Percentiles rank a stretch among this genome's conserved stretches.
These are phyloP conservation scores for Ranitomeya variabilis DNA, from an alignment of 2,113 vertebrate species.

Conservation along the genomic window DNA sequence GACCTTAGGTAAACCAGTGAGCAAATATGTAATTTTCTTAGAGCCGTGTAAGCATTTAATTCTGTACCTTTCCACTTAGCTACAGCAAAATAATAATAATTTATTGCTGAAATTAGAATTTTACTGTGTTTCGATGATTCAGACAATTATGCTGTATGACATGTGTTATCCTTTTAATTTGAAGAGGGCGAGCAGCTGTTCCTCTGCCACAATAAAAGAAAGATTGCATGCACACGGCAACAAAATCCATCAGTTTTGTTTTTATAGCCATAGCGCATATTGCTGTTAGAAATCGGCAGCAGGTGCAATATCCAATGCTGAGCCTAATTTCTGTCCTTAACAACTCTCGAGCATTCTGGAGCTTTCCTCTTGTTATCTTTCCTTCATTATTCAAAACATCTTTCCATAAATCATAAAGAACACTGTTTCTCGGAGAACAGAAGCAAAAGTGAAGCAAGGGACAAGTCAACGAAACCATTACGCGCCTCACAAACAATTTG, in stretches of 20 bases:
- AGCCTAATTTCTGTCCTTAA: conserved; percentile 46
- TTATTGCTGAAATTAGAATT: conserved; percentile 9
- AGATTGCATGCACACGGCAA: conserved; percentile 23
- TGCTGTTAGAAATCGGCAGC: conserved; percentile 10
- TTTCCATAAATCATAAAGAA: conserved; percentile 50
- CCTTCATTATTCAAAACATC: conserved; percentile 53
- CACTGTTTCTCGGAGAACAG: conserved; percentile 37
- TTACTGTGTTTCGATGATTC: conserved; percentile 41
- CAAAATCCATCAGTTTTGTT: conserved; percentile 25
- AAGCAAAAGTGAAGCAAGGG: conserved; percentile 55
- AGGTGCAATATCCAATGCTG: conserved; percentile 27
- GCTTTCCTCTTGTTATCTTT: conserved; percentile 44
- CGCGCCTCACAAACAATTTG: conserved; percentile 52
- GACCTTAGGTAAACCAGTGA: background rate
- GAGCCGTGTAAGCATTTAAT: background rate
- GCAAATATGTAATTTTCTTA: background rate
- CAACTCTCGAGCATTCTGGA: conserved; percentile 30
- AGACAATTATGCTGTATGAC: conserved; percentile 38
- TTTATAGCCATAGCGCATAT: conserved; percentile 31
- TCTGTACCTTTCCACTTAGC: background rate
- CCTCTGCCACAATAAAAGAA: conserved; percentile 25
- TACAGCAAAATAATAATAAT: conserved; percentile 27
- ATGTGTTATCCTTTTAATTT: conserved; percentile 31
- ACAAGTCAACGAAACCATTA: conserved; percentile 56
- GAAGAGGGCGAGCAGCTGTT: conserved; percentile 2